Base-by-base conservation (phyloP, 1,140 invertebrate genomes). In the Scylla paramamosain region DNA sequence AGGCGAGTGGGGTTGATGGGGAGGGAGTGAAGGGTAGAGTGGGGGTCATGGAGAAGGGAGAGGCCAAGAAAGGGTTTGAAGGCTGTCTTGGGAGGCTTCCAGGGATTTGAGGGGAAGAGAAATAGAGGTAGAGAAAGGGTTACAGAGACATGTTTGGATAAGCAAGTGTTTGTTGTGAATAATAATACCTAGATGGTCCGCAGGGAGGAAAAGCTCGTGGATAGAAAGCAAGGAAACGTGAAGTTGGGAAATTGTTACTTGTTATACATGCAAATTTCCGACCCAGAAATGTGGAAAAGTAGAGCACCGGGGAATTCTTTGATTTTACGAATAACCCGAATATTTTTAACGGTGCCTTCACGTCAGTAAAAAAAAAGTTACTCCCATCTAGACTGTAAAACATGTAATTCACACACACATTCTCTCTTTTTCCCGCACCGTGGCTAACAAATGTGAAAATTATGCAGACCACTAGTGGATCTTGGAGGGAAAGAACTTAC, bases 41-140 rank as follows among this genome's bases (percentile, higher is more conserved):
- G 67, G 20, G 67, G 67, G 67, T 77, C 67, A 77, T 77, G 67
- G 67, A 77, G 67, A 77, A 77, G 67, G 67, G 67, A 77, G 67
- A 77, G 67, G 67, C 67, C 20, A 77, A 77, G 67, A 77, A 77
- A n/a, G 67, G 67, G 20, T 77, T 20, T 77, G 67, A 77, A 77
- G 67, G 67, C 67, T 77, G 20, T 77, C 1, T 77, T 77, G 25
- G 25, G 59, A 67, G 59, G 59, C 59, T 67, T 67, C 59, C 59
- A 67, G 59, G 67, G 67, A 77, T 77, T 77, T 77, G 67, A 77
- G 25, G 67, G 67, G 67, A 77, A 77, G 67, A 77, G 67, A 8
- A 25, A n/a, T n/a, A 77, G 67, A 77, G 25, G 20, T 59, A 77
- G 67, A 77, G 67, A 77, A 77, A n/a, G 67, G 67, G 25, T n/a